Conservation (phyloP, 2,888 invertebrate genomes). For the Tromatobia lineatoria region DNA sequence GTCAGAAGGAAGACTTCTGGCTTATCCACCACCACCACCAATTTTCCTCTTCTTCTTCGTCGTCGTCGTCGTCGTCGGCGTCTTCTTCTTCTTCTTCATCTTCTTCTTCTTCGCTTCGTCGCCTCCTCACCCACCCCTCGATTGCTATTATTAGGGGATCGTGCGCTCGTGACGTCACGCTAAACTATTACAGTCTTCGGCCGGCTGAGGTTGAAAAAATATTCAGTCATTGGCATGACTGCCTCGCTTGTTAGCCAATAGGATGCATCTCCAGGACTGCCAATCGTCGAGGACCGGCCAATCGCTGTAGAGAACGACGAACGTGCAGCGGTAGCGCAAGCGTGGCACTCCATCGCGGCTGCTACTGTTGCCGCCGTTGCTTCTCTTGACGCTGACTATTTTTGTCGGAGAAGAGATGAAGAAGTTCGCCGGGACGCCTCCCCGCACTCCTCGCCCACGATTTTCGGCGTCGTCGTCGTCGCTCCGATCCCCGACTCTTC, state of each 20-base stretch:
- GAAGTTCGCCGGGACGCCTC: constrained; percentile 60
- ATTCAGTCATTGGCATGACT: constrained; percentile 14
- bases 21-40: constrained; percentile 70
- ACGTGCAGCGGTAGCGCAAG: constrained; percentile 20
- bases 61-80: not conserved
- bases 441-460: constrained; percentile 16
- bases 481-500: constrained; percentile 22
- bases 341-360: constrained; percentile 6
- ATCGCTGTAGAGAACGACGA: constrained; percentile 21
- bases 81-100: constrained; percentile 17
- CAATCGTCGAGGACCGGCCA: constrained; percentile 5
- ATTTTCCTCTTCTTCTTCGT: constrained; percentile 65
- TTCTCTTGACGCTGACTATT: constrained; percentile 61
- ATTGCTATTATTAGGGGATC: constrained; percentile 64
- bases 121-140: constrained; percentile 36
- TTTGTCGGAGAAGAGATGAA: constrained; percentile 66
- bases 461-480: constrained; percentile 1
- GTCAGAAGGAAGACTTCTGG: constrained; percentile 78
- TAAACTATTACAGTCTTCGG: not conserved
- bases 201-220: not conserved
- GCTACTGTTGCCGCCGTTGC: constrained; percentile 7
- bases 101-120: constrained; percentile 23
- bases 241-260: not conserved
- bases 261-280: not conserved
- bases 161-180: constrained; percentile 36